These are phyloP conservation scores for Cryptocephalus moraei DNA, from an alignment of 2,888 invertebrate species.

Conservation along the genomic window DNA sequence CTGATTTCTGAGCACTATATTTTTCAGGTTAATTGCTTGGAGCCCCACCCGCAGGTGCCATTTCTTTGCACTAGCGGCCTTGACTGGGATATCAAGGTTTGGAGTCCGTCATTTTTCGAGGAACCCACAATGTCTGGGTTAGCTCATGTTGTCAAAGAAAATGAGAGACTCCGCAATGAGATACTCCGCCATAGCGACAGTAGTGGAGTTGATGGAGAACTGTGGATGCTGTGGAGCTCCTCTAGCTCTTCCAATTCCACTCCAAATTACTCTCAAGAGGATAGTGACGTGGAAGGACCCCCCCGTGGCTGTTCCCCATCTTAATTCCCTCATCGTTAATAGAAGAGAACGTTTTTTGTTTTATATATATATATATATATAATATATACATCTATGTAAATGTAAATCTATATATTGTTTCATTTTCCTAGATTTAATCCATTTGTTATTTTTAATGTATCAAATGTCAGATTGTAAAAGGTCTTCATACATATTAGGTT, in stretches of 20 bases:
- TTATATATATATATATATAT: not conserved
- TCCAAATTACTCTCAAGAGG: constrained; percentile 16
- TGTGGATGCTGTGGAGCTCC: constrained; percentile 34
- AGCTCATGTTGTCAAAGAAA: not conserved
- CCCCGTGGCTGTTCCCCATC: constrained; percentile 24
- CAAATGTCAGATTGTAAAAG: no score
- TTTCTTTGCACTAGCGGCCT: constrained; percentile 85
- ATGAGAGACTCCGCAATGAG: no score
- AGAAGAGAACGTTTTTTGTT: constrained; percentile 2
- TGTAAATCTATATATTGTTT: no score
- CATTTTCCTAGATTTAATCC: no score
- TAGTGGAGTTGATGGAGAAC: constrained; percentile 2
- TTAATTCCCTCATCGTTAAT: constrained; percentile 10
- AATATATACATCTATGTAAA: not conserved
- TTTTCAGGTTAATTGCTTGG: constrained; percentile 76
- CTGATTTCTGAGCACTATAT: not conserved
- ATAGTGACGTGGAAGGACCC: constrained; percentile 20
- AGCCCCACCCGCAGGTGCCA: constrained; percentile 81
- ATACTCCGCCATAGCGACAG: no score
- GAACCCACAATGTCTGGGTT: constrained; percentile 49
- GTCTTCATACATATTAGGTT: no score
- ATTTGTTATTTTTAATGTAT: no score
- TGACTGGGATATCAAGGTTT: constrained; percentile 87
- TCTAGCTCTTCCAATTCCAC: constrained; percentile 17
- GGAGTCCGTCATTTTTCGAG: constrained; percentile 64